These are phyloP conservation scores for Pygoscelis adeliae DNA, from an alignment of 2,113 vertebrate species.

Conservation along the genomic window DNA sequence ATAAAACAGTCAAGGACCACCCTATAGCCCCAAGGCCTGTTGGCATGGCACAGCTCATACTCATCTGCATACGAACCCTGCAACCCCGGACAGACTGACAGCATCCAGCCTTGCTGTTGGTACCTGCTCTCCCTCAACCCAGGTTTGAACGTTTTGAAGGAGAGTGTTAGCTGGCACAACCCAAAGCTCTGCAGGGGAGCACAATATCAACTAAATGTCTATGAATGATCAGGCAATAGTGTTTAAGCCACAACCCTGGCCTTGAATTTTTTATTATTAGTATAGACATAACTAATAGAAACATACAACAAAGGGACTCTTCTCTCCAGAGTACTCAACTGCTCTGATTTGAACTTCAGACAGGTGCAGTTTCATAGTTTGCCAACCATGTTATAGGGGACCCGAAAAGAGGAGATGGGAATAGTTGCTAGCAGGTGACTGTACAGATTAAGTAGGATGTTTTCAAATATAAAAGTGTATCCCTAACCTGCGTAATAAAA, in stretches of 20 bases:
- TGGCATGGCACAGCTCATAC: not conserved
- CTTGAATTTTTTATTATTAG: not conserved
- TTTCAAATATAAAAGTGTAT: not conserved
- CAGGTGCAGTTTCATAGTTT: not conserved
- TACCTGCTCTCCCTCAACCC: not conserved
- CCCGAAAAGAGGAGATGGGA: not conserved
- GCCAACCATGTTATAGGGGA: not conserved
- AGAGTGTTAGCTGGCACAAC: not conserved
- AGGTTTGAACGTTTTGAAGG: not conserved
- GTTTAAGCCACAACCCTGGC: not conserved
- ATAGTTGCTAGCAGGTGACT: not conserved
- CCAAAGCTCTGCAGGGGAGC: not conserved
- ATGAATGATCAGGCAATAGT: not conserved
- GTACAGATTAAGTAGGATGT: not conserved
- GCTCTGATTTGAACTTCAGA: not conserved
- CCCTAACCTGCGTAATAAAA: not conserved
- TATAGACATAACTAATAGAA: not conserved
- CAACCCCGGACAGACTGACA: not conserved
- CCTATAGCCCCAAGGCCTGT: accelerated
- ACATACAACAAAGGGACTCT: not conserved
- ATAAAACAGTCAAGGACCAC: not conserved
- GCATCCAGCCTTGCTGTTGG: not conserved
- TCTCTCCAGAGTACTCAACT: not conserved
- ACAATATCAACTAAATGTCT: accelerated
- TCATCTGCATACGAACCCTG: not conserved